A percentile compares a stretch with the other conserved stretches of the same genome.
Evolutionary conservation across 2,888 invertebrate genomes (phyloP).

Genomic region (Amblyjoppa proteus): DNA sequence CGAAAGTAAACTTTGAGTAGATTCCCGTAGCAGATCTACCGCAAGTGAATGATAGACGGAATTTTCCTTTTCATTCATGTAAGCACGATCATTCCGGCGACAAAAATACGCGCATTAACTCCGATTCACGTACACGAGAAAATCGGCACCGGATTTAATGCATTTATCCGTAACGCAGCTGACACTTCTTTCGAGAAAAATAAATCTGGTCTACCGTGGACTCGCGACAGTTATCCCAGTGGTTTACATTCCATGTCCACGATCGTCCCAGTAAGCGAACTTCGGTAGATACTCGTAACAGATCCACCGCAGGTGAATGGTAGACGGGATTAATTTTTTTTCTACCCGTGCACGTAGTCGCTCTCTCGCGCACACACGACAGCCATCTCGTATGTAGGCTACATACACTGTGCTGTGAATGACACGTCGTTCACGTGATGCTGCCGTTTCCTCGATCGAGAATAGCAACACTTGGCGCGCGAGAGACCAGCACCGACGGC

Average conservation of each 20-base stretch:
- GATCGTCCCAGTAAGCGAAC: neutral
- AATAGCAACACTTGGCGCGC: constrained; percentile 68
- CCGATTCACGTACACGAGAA: too few relatives aligned
- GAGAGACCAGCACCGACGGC: constrained; percentile 55
- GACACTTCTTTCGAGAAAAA: neutral
- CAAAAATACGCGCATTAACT: too few relatives aligned
- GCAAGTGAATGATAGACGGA: too few relatives aligned
- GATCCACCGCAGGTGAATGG: neutral
- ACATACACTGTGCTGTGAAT: constrained; percentile 6
- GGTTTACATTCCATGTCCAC: neutral
- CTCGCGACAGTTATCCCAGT: neutral
- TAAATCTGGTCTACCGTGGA: neutral
- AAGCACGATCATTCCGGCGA: too few relatives aligned
- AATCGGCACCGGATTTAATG: too few relatives aligned
- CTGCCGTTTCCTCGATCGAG: constrained; percentile 67
- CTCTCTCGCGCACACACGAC: constrained; percentile 13
- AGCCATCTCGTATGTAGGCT: constrained; percentile 11
- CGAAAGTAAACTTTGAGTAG: too few relatives aligned
- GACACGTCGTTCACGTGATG: constrained; percentile 65
- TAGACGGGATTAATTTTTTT: neutral
- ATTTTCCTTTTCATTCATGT: too few relatives aligned
- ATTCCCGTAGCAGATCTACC: too few relatives aligned
- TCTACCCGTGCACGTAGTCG: neutral
- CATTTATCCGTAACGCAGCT: too few relatives aligned
- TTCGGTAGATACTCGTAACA: neutral